Base-by-base conservation (phyloP, 2,797 vertebrate genomes). In the Diplodus sargus region DNA sequence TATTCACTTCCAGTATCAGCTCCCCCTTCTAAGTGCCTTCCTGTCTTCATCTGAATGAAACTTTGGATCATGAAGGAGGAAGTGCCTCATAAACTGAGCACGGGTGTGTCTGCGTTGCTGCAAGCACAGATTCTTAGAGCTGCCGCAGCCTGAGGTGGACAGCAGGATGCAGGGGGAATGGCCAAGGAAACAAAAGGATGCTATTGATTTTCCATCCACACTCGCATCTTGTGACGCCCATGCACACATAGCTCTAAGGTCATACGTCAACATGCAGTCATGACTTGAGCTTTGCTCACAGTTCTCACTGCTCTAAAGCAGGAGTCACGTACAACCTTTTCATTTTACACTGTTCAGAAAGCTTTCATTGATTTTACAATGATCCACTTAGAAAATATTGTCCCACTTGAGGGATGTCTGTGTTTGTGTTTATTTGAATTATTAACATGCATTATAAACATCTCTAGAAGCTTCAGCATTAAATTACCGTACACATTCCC, bases 221-320 rank as follows among this genome's bases (percentile, higher is more conserved):
- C 79, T 79, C 78, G 83, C 48, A 86, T 95, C 95, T 94, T 94
- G 94, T 96, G 95, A 95, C 56, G 77, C 74, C 83, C 89, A 74
- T 85, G 76, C 84, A 67, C 79, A 78, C 88, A 88, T 87, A 86
- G 79, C 90, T 92, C 71, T 74, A 59, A 90, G 91, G 93, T 88
- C 85, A 87, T 56, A 84, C 59, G 70, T 85, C 78, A 81, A 66
- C 71, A 62, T 39, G 59, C 63, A 62, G 72, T 81, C 82, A 76
- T 91, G 72, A 90, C 62, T 84, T 39, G 49, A 81, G 79, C 49
- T 85, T 72, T 80, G 83, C 71, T 79, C 51, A 47, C 68, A 78
- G 64, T 49, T 78, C 54, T 75, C 67, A 75, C 58, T 39, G 16
- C 49, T 48, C 53, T 78, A 42, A 48, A 80, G 13, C 70, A 56